A percentile compares a stretch with the other conserved stretches of the same genome.
These are phyloP conservation scores for Carcina quercana DNA, from an alignment of 2,888 invertebrate species.

Conservation along the genomic window DNA sequence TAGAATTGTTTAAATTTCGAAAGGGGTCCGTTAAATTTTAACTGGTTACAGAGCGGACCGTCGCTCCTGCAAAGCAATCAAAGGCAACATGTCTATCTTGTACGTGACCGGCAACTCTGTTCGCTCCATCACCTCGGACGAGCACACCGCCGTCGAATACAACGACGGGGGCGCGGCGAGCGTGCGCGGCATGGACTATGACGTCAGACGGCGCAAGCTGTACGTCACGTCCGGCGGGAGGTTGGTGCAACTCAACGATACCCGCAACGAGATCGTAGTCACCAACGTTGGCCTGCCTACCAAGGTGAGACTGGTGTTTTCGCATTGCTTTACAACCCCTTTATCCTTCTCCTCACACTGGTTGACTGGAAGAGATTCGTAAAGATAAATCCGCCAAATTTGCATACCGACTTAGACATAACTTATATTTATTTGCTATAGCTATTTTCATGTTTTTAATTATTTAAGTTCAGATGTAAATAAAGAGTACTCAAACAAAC, in stretches of 20 bases:
- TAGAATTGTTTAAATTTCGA: no score
- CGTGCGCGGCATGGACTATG: slow-evolving; percentile 39
- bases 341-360: no score
- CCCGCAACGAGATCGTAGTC: slow-evolving; percentile 48
- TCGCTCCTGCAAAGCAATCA: slow-evolving; percentile 79
- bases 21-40: no score
- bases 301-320: slow-evolving; percentile 38
- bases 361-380: no score
- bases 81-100: slow-evolving; percentile 67
- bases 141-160: slow-evolving; percentile 29
- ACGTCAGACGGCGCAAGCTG: slow-evolving; percentile 38
- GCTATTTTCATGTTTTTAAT: no score
- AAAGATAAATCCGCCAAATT: no score
- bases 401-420: no score
- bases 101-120: slow-evolving; percentile 74
- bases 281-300: slow-evolving; percentile 50
- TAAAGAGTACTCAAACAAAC: no score
- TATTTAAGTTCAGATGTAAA: no score
- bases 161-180: slow-evolving; percentile 22
- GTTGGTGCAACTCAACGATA: slow-evolving; percentile 38
- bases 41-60: slow-evolving; percentile 67
- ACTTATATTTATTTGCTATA: no score
- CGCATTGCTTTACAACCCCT: no score
- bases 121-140: slow-evolving; percentile 56
- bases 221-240: slow-evolving; percentile 39